Base-by-base conservation (phyloP, 2,888 invertebrate genomes). In the Archaeoteleia sp. region DNA sequence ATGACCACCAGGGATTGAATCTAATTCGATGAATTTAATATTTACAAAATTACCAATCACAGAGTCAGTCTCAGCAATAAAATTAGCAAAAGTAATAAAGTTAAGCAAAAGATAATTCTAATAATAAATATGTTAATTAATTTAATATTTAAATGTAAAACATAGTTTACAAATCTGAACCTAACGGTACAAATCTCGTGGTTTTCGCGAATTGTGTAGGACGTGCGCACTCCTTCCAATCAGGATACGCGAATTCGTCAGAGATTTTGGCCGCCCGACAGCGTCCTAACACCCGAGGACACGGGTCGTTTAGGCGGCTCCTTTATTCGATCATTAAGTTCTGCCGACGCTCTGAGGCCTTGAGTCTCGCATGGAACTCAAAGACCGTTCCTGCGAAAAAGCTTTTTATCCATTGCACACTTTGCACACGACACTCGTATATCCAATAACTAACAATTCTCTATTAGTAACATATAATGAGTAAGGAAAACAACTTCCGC, bases 271-370 rank as follows among this genome's bases (percentile, higher is more conserved):
- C 69, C 51, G 63, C 61, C 72, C 71, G 73, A 76, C 78, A 75
- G 72, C 74, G 74, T 78, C 72, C 78, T 74, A 80, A 81, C 80
- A 81, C 78, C 80, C 81, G 81, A 81, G 81, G 81, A 82, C 80
- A 81, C 79, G 81, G 80, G 78, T 82, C 82, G 81, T 82, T 82
- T 81, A 80, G 81, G 81, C 82, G 82, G 82, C 81, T 81, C 77
- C 82, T 82, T 82, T 82, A 80, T 81, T 80, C 81, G 79, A 81
- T 82, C 82, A 81, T 82, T 81, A 82, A 74, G 79, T 76, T 77
- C 76, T 54, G 73, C 75, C 76, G 72, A 72, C 72, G 74, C 72
- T 76, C 67, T 72, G 69, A 74, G 73, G 65, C 73, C 57, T 67
- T 61, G 61, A 51, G 15, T 45, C 53, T 39, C 32, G 46, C 48